phyloP scores from a whole-genome alignment of 2,888 invertebrate species.

The Azorinus chamasolen region DNA sequence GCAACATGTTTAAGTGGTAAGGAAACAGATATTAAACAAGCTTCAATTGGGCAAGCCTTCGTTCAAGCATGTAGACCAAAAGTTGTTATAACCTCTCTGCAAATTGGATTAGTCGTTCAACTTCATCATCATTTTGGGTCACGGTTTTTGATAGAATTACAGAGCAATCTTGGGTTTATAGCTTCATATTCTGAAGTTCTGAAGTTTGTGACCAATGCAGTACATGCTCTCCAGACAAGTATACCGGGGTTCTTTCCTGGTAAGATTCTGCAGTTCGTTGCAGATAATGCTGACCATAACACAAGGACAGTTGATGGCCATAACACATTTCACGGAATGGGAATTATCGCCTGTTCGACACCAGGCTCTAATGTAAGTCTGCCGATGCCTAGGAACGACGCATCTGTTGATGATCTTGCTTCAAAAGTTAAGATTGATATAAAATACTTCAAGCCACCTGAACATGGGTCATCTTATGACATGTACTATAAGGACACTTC shows the following conservation, averaged over 20 bases:
- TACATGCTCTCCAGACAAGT: not conserved
- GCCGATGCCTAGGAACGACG: constrained; percentile 20
- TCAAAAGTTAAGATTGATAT: constrained; percentile 29
- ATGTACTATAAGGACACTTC: not conserved
- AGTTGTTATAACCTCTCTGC: constrained; percentile 61
- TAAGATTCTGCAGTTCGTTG: constrained; percentile 67
- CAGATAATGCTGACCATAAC: constrained; percentile 77
- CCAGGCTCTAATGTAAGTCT: constrained; percentile 18
- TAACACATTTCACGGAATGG: constrained; percentile 64
- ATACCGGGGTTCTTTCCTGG: constrained; percentile 22
- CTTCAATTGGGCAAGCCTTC: constrained; percentile 67
- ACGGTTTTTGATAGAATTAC: constrained; percentile 65
- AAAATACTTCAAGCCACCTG: constrained; percentile 7
- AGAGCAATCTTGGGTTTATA: constrained; percentile 64
- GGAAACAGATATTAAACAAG: constrained; percentile 39
- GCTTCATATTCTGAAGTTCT: constrained; percentile 50
- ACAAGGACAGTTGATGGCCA: constrained; percentile 65
- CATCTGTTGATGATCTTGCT: constrained; percentile 7
- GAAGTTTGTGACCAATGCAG: constrained; percentile 23
- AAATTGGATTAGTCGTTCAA: constrained; percentile 68
- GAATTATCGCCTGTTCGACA: constrained; percentile 51
- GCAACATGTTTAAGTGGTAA: constrained; percentile 39
- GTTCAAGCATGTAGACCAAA: constrained; percentile 64
- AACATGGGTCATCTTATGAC: not conserved
- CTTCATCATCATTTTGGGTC: constrained; percentile 69